phyloP scores from a whole-genome alignment of 2,797 vertebrate genomes.

The Cryptoprocta ferox region DNA sequence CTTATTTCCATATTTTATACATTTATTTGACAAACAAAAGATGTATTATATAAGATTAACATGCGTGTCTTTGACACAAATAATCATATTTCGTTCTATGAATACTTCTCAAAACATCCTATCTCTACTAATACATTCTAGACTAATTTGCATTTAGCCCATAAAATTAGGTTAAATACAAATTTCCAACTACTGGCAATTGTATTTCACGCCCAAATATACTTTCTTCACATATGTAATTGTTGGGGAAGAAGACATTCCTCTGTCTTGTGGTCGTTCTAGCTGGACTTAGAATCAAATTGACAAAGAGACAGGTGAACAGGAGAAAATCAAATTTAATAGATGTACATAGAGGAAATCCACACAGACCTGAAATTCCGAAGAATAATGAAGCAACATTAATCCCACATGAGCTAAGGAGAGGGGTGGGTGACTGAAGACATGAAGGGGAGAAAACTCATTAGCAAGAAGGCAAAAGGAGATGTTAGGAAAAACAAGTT shows the following conservation, averaged over 20 bases:
- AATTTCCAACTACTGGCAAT: background rate
- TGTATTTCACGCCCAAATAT: background rate
- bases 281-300: background rate
- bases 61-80: background rate
- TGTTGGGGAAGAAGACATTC: background rate
- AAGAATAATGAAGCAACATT: background rate
- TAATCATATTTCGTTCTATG: background rate
- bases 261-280: background rate
- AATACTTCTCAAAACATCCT: background rate
- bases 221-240: background rate
- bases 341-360: background rate
- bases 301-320: background rate
- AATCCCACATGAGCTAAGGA: background rate
- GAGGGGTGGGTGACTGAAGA: background rate
- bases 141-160: background rate
- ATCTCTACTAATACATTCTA: background rate
- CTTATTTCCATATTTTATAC: background rate
- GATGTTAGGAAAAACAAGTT: background rate
- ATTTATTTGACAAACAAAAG: background rate
- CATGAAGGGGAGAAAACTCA: background rate
- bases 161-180: background rate
- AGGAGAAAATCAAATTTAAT: background rate
- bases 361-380: background rate
- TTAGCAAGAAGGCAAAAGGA: background rate
- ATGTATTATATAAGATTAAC: background rate